A percentile compares a stretch with the other conserved stretches of the same genome.
phyloP scores from a whole-genome alignment of 2,888 invertebrate species.

The Hydraecia micacea region DNA sequence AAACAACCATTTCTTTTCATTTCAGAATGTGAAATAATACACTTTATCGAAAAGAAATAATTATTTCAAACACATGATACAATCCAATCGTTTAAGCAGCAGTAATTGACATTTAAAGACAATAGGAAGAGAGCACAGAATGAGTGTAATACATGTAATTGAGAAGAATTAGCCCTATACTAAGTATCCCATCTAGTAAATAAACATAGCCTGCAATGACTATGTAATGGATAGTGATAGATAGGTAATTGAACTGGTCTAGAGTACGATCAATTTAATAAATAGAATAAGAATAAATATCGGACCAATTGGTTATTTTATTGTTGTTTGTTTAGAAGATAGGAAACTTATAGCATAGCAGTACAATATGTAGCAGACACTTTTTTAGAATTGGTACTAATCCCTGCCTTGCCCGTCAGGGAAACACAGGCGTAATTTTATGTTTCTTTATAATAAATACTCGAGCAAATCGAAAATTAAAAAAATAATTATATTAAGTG shows the following conservation, averaged over 20 bases:
- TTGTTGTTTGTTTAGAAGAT: slow-evolving; percentile 24
- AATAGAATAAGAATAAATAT: slow-evolving; percentile 35
- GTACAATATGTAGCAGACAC: slow-evolving; percentile 6
- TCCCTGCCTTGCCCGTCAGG: neutral
- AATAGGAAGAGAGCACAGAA: slow-evolving; percentile 54
- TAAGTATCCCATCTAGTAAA: slow-evolving; percentile 33
- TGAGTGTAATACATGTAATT: slow-evolving; percentile 46
- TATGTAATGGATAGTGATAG: slow-evolving; percentile 24
- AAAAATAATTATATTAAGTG: neutral
- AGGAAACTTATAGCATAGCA: slow-evolving; percentile 23
- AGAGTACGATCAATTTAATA: slow-evolving; percentile 18
- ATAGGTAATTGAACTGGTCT: slow-evolving; percentile 34
- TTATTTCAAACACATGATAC: slow-evolving; percentile 57
- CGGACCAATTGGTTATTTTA: slow-evolving; percentile 17
- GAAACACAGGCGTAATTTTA: neutral
- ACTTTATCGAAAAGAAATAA: slow-evolving; percentile 50
- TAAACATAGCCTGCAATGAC: slow-evolving; percentile 24
- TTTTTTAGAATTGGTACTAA: neutral
- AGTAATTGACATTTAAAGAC: slow-evolving; percentile 45
- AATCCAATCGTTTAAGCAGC: slow-evolving; percentile 64
- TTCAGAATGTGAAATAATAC: neutral
- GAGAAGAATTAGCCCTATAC: slow-evolving; percentile 36
- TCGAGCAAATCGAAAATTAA: neutral
- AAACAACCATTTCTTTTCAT: slow-evolving; percentile 54
- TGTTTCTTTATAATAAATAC: neutral